A percentile compares a stretch with the other conserved stretches of the same genome.
phyloP scores from a whole-genome alignment of 2,797 vertebrate species.

The Danio tinwini region DNA sequence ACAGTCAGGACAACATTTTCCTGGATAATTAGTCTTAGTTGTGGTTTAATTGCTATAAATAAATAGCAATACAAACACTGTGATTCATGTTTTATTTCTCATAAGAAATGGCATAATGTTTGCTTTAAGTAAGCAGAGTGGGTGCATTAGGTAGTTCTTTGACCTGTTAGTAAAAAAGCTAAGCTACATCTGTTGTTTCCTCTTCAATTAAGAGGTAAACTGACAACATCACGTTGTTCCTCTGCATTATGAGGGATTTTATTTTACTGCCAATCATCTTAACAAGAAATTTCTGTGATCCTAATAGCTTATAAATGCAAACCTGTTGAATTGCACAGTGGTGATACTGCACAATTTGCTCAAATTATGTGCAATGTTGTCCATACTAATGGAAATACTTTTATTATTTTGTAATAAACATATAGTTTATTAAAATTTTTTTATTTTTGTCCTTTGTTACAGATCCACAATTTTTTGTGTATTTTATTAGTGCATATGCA shows the following conservation, averaged over 20 bases:
- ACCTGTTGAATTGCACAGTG: not conserved
- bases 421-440: too few relatives aligned
- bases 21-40: constrained; percentile 2
- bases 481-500: too few relatives aligned
- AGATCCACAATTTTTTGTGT: too few relatives aligned
- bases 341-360: too few relatives aligned
- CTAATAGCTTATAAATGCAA: not conserved
- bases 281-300: not conserved
- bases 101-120: not conserved
- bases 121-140: not conserved
- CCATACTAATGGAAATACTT: too few relatives aligned
- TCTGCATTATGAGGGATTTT: not conserved
- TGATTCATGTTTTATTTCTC: not conserved
- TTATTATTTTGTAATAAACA: too few relatives aligned
- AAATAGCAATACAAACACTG: not conserved
- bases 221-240: constrained; percentile 4
- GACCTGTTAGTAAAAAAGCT: constrained; percentile 1
- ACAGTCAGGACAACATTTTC: not conserved
- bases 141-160: constrained; percentile 11
- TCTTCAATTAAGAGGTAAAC: not conserved
- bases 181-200: not conserved
- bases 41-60: constrained; percentile 2
- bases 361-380: too few relatives aligned
- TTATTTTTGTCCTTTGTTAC: too few relatives aligned
- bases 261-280: not conserved